These are phyloP conservation scores for Odontomachus brunneus DNA, from an alignment of 1,140 invertebrate genomes.

Conservation along the genomic window DNA sequence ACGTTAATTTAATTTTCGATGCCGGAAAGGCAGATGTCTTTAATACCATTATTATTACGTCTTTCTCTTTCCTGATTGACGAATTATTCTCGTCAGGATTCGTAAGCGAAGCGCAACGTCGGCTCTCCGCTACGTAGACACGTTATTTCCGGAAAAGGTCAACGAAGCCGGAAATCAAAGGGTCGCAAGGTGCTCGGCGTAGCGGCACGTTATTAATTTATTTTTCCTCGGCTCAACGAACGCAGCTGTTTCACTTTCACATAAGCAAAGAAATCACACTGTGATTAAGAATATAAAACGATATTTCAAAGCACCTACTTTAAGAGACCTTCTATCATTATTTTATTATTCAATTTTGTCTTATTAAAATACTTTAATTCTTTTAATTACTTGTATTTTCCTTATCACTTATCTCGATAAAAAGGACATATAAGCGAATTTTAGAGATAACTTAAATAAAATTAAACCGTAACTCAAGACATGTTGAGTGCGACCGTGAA, in stretches of 20 bases:
- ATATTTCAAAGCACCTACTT: not conserved
- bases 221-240: constrained; percentile 63
- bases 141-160: constrained; percentile 69
- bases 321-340: too few species aligned
- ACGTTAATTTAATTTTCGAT: constrained; percentile 32
- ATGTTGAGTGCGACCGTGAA: too few species aligned
- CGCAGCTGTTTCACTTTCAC: constrained; percentile 66
- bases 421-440: too few species aligned
- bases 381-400: not conserved
- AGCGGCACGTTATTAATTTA: constrained; percentile 68
- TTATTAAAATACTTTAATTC: not conserved
- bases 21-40: constrained; percentile 67
- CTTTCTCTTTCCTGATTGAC: constrained; percentile 43
- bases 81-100: constrained; percentile 60
- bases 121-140: constrained; percentile 34
- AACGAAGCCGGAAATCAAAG: constrained; percentile 71
- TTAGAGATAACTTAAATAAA: too few species aligned
- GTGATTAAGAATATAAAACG: not conserved
- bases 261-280: constrained; percentile 63
- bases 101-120: constrained; percentile 49
- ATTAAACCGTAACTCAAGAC: too few species aligned
- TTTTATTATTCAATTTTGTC: too few species aligned
- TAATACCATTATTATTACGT: constrained; percentile 11
- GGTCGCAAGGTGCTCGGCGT: constrained; percentile 63
- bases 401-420: too few species aligned